Evolutionary conservation across 2,888 invertebrate species (phyloP).

Genomic region (Platycnemis pennipes): DNA sequence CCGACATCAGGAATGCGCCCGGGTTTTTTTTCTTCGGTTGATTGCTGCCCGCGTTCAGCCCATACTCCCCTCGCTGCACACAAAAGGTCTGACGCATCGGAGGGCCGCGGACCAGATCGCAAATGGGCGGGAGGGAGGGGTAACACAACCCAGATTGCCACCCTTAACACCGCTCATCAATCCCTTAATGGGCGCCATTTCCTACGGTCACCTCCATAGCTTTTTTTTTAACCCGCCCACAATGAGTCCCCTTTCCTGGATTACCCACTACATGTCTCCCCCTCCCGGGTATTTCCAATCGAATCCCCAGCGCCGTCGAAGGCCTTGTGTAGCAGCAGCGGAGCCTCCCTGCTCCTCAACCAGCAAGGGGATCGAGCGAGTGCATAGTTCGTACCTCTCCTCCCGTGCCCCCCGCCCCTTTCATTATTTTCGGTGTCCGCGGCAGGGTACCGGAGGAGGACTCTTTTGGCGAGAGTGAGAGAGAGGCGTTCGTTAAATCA

Average conservation of each 20-base stretch:
- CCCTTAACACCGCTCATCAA: conserved; percentile 37
- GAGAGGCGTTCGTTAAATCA: neutral
- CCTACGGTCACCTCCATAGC: neutral
- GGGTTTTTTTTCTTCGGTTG: too few species aligned
- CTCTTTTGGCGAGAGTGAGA: neutral
- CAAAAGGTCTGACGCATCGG: neutral
- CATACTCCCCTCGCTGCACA: neutral
- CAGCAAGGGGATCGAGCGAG: neutral
- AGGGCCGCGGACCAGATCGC: neutral
- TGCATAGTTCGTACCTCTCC: neutral
- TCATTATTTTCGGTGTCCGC: neutral
- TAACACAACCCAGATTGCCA: neutral
- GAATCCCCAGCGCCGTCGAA: neutral
- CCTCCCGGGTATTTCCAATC: neutral
- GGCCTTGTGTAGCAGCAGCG: neutral
- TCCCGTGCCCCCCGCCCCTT: neutral
- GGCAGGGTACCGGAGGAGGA: neutral
- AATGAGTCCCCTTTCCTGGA: neutral
- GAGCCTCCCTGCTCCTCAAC: neutral
- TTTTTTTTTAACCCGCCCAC: neutral
- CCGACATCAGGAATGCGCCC: too few species aligned
- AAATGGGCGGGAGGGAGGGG: neutral
- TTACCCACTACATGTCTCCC: neutral
- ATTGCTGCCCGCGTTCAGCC: too few species aligned
- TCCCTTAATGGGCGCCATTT: conserved; percentile 5